These are phyloP conservation scores for Sterrhoptilus dennistouni DNA, from an alignment of 2,113 vertebrate genomes.

Conservation along the genomic window DNA sequence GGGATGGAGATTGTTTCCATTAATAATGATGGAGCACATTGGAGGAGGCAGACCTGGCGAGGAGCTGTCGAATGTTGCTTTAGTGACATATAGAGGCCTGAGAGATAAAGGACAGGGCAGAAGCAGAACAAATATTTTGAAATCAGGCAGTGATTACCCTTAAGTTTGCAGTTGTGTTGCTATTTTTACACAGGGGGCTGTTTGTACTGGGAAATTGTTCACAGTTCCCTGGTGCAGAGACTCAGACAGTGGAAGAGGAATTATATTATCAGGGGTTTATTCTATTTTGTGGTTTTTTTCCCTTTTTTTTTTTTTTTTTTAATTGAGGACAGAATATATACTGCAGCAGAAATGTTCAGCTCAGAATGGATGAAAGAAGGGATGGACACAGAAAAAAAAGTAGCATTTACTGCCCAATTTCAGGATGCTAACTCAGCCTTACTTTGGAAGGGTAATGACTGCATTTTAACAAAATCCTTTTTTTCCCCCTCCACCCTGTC, in stretches of 20 bases:
- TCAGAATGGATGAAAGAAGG: neutral
- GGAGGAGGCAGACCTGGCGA: neutral
- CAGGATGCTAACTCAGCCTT: neutral
- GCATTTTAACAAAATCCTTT: neutral
- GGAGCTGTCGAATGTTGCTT: conserved; percentile 54
- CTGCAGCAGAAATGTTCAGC: neutral
- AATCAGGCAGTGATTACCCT: conserved; percentile 54
- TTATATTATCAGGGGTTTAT: neutral
- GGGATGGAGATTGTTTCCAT: conserved; percentile 75
- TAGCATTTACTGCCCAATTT: neutral
- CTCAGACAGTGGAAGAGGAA: neutral
- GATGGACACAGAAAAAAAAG: neutral
- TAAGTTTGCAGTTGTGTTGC: conserved; percentile 28
- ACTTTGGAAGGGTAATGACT: neutral
- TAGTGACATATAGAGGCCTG: conserved; percentile 64
- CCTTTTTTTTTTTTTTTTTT: neutral
- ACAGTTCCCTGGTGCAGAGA: conserved; percentile 23
- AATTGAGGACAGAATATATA: neutral
- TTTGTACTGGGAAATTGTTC: conserved; percentile 34
- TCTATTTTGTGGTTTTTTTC: neutral
- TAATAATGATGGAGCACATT: conserved; percentile 63
- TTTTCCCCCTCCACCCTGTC: neutral
- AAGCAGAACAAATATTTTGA: conserved; percentile 72
- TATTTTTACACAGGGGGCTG: conserved; percentile 32
- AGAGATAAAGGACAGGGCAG: conserved; percentile 66